Base-by-base conservation (phyloP, 1,140 invertebrate species). In the Drosophila kepulauana region DNA sequence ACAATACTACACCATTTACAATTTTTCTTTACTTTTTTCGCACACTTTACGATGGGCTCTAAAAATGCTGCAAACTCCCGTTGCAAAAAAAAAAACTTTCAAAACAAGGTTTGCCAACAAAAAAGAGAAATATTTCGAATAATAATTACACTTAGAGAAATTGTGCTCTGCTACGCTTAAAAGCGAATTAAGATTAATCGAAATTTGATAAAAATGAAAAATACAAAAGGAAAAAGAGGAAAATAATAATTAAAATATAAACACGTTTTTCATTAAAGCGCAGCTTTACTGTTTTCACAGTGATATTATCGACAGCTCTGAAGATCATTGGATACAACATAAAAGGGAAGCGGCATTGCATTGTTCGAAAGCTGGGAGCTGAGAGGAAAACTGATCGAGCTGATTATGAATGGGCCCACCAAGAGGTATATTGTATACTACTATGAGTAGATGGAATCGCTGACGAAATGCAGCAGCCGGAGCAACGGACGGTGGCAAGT, bases 381-480 rank as follows among this genome's bases (percentile, higher is more conserved):
- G 70, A 25, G 20, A 25, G 20, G 20, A 20, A 20, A 20, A 20
- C 38, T 56, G 62, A 69, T 76, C 59, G 41, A 15, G 59, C 51
- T 68, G 63, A 82, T 79, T 75, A 86, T 81, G 70, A 78, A 75
- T 68, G 71, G 58, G 25, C 59, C 38, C 30, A n/a, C 11, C 41
- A 13, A 13, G 41, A n/a, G 41, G 41, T 41, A n/a, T 11, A 25
- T 25, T 25, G 3, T 25, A 25, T 25, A 25, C 20, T 25, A 3
- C 20, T 41, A 11, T 10, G 11, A 43, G 43, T 63, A 20, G 61
- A 76, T 64, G 63, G 30, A 72, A 74, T 71, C 62, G 62, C 80
- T 87, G 80, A 78, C 80, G 84, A 84, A 87, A 88, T 78, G 84
- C 84, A 80, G 70, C 72, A 33, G 56, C 63, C 67, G 49, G 46